Conservation (phyloP, 2,888 invertebrate species). For the Agrochola lychnidis region DNA sequence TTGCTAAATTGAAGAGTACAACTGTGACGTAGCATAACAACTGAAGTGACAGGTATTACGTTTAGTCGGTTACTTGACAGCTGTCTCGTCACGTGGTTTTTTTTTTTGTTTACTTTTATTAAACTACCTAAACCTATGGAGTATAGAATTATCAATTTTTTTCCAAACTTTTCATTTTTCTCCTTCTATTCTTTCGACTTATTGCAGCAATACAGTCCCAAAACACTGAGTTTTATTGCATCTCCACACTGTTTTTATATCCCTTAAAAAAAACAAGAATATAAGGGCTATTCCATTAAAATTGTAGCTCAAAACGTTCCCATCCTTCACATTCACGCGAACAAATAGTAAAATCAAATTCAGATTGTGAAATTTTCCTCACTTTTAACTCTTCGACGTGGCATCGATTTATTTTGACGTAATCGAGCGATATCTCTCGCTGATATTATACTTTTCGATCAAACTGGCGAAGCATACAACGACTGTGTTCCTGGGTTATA, state of each 20-base stretch:
- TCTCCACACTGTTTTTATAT: background rate
- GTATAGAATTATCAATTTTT: too few relatives aligned
- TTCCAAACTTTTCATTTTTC: too few relatives aligned
- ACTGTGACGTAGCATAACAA: too few relatives aligned
- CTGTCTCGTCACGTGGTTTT: too few relatives aligned
- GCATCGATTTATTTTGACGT: slow-evolving; percentile 58
- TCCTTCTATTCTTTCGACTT: too few relatives aligned
- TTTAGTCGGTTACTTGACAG: too few relatives aligned
- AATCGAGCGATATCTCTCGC: slow-evolving; percentile 51
- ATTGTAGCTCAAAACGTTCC: background rate
- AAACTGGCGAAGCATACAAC: slow-evolving; percentile 15
- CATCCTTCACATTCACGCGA: slow-evolving; percentile 1
- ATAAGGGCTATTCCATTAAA: background rate
- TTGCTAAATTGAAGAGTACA: too few relatives aligned
- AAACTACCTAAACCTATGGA: too few relatives aligned
- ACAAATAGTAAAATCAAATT: slow-evolving; percentile 49
- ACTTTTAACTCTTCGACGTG: slow-evolving; percentile 46
- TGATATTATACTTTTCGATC: slow-evolving; percentile 38
- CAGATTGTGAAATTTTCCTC: slow-evolving; percentile 50
- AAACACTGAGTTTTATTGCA: background rate
- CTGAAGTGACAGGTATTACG: too few relatives aligned
- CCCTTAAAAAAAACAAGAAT: background rate
- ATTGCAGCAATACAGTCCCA: too few relatives aligned
- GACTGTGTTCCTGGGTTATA: background rate
- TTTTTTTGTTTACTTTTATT: too few relatives aligned